These are phyloP conservation scores for Pseudochirops cupreus DNA, from an alignment of 2,797 vertebrate genomes.

Conservation along the genomic window DNA sequence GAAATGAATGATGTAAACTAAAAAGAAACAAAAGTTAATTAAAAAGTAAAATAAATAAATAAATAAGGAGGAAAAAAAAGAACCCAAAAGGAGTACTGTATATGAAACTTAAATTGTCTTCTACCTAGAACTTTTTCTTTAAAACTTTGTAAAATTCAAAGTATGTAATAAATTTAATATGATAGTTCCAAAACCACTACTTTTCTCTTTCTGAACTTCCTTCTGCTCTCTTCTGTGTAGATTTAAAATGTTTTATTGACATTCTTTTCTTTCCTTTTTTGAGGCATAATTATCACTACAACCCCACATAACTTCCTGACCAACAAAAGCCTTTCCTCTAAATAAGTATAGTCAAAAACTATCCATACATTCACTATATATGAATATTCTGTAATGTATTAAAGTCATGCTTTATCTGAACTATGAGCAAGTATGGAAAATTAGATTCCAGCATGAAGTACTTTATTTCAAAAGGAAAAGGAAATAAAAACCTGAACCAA, in stretches of 20 bases:
- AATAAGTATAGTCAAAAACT: background rate
- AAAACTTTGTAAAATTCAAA: background rate
- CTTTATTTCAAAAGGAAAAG: constrained; percentile 51
- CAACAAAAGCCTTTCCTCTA: background rate
- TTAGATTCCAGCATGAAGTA: constrained; percentile 24
- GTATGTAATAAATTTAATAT: background rate
- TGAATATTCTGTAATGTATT: constrained; percentile 11
- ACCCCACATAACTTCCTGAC: background rate
- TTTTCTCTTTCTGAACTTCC: background rate
- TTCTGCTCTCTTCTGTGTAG: background rate
- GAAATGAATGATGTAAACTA: no score
- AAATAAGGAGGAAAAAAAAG: no score
- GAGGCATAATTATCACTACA: background rate
- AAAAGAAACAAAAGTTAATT: no score
- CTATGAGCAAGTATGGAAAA: background rate
- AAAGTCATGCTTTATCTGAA: background rate
- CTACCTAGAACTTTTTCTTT: background rate
- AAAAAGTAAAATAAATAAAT: no score
- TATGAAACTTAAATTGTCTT: background rate
- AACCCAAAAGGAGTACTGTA: no score
- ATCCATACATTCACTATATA: background rate
- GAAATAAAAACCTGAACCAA: background rate
- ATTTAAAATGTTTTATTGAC: background rate
- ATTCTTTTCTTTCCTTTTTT: background rate
- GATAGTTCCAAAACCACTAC: background rate